Conservation (phyloP, 92 coral and sea anemone species). For the Phenganax stokvisi region DNA sequence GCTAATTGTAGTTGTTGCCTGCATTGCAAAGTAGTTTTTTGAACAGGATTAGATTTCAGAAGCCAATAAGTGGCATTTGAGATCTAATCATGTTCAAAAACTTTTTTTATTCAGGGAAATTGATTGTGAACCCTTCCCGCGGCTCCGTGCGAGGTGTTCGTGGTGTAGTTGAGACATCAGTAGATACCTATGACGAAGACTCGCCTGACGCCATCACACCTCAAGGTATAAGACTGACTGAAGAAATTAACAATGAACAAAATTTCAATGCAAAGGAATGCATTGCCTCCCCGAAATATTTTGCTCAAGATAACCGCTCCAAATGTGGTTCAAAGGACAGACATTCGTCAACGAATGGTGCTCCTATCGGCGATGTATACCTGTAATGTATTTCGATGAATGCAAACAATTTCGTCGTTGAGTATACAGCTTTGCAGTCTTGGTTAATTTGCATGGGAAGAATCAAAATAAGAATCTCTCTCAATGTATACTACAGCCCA, state of each 20-base stretch:
- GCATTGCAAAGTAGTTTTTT: no score
- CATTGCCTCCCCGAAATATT: constrained; percentile 32
- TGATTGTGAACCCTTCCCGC: constrained; percentile 74
- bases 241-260: constrained; percentile 20
- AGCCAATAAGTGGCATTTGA: no score
- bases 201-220: constrained; percentile 14
- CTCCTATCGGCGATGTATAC: constrained; percentile 22
- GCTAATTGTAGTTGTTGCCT: no score
- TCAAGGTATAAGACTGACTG: constrained; percentile 9
- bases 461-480: no score
- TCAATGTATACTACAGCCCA: not conserved
- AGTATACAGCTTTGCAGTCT: no score
- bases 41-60: no score
- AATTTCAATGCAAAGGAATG: constrained; percentile 22
- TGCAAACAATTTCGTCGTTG: not conserved
- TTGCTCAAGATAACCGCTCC: constrained; percentile 21
- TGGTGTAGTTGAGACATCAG: constrained; percentile 84
- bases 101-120: constrained; percentile 52
- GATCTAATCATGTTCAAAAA: not conserved
- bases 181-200: constrained; percentile 69
- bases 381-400: constrained; percentile 1
- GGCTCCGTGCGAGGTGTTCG: constrained; percentile 93
- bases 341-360: not conserved
- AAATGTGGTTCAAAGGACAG: constrained; percentile 22
- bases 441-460: no score